Evolutionary conservation across 2,888 invertebrate species (phyloP).

Genomic region (Campaea margaritaria): DNA sequence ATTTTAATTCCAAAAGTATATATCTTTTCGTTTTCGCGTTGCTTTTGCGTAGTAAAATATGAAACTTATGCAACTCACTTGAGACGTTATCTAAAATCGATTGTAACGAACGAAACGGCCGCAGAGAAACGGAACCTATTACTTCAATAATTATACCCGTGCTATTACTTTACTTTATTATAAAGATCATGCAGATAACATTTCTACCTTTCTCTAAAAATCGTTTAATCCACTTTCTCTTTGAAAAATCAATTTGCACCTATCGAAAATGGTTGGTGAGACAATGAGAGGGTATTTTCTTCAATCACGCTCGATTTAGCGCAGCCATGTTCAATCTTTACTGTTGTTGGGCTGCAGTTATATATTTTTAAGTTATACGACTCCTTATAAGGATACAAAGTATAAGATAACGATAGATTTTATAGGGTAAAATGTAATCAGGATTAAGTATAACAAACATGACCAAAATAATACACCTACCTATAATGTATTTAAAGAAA

Average conservation of each 20-base stretch:
- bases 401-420: too few relatives aligned
- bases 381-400: too few relatives aligned
- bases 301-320: conserved; percentile 45
- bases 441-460: background rate
- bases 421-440: too few relatives aligned
- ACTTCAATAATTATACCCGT: too few relatives aligned
- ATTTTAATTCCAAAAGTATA: too few relatives aligned
- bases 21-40: too few relatives aligned
- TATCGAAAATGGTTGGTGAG: conserved; percentile 50
- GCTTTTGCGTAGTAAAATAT: conserved; percentile 2
- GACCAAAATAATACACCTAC: background rate
- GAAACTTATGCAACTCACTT: conserved; percentile 8
- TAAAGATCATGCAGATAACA: conserved; percentile 18
- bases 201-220: conserved; percentile 55
- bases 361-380: too few relatives aligned
- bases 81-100: conserved; percentile 15
- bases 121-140: conserved; percentile 4
- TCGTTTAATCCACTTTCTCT: conserved; percentile 65
- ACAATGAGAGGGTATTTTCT: conserved; percentile 63
- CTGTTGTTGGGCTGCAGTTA: background rate
- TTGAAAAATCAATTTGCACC: conserved; percentile 68
- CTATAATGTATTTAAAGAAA: too few relatives aligned
- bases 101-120: background rate
- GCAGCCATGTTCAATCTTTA: conserved; percentile 1
- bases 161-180: conserved; percentile 9